Evolutionary conservation across 2,888 invertebrate species (phyloP).

Genomic region (Rhorus exstirpatorius): DNA sequence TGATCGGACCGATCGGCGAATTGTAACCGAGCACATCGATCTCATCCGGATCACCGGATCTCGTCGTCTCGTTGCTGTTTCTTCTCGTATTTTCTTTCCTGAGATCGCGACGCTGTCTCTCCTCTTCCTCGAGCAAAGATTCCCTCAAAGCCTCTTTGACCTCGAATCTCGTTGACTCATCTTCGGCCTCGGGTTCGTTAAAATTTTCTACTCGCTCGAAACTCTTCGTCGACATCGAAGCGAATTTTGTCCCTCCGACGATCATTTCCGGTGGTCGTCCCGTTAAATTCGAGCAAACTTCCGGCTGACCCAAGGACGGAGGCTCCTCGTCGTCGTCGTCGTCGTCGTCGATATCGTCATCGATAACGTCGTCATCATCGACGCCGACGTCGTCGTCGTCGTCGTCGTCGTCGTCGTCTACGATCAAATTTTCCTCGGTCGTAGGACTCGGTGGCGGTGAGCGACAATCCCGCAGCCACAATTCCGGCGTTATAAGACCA

Average conservation of each 20-base stretch:
- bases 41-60: constrained; percentile 41
- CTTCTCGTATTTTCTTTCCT: constrained; percentile 13
- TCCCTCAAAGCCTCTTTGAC: constrained; percentile 72
- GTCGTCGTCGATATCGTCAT: constrained; percentile 7
- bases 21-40: constrained; percentile 49
- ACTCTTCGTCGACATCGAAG: background rate
- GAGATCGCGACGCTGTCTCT: constrained; percentile 42
- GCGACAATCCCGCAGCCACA: constrained; percentile 95
- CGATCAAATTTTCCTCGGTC: constrained; percentile 74
- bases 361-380: background rate
- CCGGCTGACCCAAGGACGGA: constrained; percentile 66
- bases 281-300: constrained; percentile 31
- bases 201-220: background rate
- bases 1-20: constrained; percentile 38
- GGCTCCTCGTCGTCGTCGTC: background rate
- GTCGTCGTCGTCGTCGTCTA: constrained; percentile 72
- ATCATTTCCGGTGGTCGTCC: too few relatives aligned
- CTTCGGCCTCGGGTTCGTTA: constrained; percentile 27
- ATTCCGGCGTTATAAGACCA: constrained; percentile 94
- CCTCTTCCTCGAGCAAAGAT: constrained; percentile 69
- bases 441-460: constrained; percentile 87
- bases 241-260: too few relatives aligned
- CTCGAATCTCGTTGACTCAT: constrained; percentile 47
- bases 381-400: constrained; percentile 23
- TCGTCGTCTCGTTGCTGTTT: background rate